phyloP scores from a whole-genome alignment of 2,797 vertebrate species.

The Notamacropus eugenii region DNA sequence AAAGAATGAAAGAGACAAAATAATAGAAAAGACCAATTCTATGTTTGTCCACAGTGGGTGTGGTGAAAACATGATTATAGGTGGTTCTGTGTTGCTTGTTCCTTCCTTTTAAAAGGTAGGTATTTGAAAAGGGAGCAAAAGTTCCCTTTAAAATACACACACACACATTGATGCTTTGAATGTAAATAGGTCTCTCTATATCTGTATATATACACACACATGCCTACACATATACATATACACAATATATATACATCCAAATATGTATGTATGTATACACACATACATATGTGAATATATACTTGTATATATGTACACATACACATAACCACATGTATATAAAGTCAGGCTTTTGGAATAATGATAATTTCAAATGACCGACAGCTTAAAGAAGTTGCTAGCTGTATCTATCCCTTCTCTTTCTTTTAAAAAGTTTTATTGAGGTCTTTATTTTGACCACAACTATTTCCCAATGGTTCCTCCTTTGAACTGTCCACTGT shows the following conservation, averaged over 20 bases:
- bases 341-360: neutral
- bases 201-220: neutral
- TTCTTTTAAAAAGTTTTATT: neutral
- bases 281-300: too few relatives aligned
- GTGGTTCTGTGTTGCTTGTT: neutral
- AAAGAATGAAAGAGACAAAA: neutral
- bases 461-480: neutral
- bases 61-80: neutral
- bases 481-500: neutral
- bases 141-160: neutral
- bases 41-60: neutral
- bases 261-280: too few relatives aligned
- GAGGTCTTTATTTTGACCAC: neutral
- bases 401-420: neutral
- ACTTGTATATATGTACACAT: neutral
- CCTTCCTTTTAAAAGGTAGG: neutral
- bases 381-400: conserved; percentile 63
- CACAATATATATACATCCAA: too few relatives aligned
- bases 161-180: neutral
- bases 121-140: neutral
- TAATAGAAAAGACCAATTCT: neutral
- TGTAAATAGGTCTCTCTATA: neutral
- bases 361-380: conserved; percentile 62
- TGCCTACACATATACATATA: too few relatives aligned
- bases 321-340: neutral